These are phyloP conservation scores for Sicus ferrugineus DNA, from an alignment of 2,888 invertebrate species.

Conservation along the genomic window DNA sequence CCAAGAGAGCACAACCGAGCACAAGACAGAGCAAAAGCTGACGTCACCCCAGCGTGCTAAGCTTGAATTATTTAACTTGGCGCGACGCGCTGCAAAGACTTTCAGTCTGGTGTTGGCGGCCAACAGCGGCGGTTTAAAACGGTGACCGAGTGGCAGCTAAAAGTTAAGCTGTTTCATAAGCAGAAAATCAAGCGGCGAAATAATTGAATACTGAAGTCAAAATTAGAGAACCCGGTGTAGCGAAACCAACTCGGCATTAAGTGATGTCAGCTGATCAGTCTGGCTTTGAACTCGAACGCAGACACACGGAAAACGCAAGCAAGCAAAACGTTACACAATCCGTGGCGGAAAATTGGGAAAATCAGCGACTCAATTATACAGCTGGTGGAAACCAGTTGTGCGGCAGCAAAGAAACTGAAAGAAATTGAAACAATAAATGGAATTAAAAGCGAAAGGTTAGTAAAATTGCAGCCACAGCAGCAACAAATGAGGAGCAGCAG, in stretches of 20 bases:
- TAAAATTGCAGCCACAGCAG: neutral
- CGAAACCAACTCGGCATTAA: too few species aligned
- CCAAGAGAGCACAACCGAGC: neutral
- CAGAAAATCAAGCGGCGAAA: neutral
- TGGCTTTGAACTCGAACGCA: neutral
- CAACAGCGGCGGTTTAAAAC: constrained; percentile 44
- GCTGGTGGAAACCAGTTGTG: neutral
- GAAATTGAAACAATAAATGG: constrained; percentile 31
- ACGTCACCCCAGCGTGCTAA: constrained; percentile 49
- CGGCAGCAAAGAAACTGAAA: constrained; percentile 52
- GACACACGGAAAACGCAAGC: neutral
- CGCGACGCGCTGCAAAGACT: constrained; percentile 50
- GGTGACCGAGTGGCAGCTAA: neutral
- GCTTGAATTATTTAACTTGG: constrained; percentile 53
- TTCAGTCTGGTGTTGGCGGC: constrained; percentile 64
- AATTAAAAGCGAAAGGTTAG: neutral
- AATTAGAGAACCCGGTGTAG: too few species aligned
- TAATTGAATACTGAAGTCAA: too few species aligned
- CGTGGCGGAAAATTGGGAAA: neutral
- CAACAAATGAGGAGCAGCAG: constrained; percentile 11
- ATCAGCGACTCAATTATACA: neutral
- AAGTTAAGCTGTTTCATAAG: neutral
- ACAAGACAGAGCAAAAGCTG: constrained; percentile 41
- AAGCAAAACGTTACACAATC: neutral
- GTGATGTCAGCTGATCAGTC: neutral